These are phyloP conservation scores for Neomorphus geoffroyi DNA, from an alignment of 2,797 vertebrate genomes.

Conservation along the genomic window DNA sequence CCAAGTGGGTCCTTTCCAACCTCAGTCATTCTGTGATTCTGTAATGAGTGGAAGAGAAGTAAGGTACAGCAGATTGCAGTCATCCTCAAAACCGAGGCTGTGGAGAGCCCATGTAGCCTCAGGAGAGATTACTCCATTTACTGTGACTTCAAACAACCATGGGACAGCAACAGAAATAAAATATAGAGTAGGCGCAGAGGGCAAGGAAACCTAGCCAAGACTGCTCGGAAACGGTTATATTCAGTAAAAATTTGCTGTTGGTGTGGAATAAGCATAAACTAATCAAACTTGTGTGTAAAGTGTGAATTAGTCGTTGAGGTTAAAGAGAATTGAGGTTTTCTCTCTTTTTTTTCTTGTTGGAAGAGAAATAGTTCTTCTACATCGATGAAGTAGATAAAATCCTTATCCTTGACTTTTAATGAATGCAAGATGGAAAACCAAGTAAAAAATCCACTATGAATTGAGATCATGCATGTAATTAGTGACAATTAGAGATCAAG, in stretches of 20 bases:
- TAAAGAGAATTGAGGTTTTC: not conserved
- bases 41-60: not conserved
- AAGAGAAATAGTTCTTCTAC: not conserved
- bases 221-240: not conserved
- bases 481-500: not conserved
- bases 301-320: not conserved
- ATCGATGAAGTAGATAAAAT: not conserved
- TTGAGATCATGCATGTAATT: not conserved
- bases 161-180: not conserved
- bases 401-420: not conserved
- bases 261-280: not conserved
- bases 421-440: not conserved
- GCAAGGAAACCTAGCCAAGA: not conserved
- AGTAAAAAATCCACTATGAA: not conserved
- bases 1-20: not conserved
- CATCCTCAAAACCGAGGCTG: not conserved
- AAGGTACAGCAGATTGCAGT: not conserved
- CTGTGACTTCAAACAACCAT: not conserved
- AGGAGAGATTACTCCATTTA: not conserved
- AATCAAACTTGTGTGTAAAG: not conserved
- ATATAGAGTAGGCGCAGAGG: fast-evolving
- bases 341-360: not conserved
- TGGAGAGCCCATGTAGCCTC: not conserved
- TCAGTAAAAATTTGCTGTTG: not conserved
- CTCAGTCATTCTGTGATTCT: not conserved